phyloP scores from a whole-genome alignment of 2,113 vertebrate species.

The Otolemur garnettii region DNA sequence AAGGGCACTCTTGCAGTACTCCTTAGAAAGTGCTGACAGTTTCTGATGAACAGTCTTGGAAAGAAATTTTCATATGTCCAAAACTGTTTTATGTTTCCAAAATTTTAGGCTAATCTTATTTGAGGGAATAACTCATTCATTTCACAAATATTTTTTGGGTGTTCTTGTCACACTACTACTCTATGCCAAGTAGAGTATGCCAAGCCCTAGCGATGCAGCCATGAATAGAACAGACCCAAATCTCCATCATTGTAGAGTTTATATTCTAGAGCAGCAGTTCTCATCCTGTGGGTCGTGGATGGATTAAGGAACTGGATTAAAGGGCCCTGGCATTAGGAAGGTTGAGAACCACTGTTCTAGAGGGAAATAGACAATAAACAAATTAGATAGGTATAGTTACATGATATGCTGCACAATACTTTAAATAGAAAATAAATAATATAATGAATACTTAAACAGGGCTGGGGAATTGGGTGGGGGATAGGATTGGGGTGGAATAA shows the following conservation, averaged over 20 bases:
- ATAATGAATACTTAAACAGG: conserved; percentile 4
- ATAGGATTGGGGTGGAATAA: neutral
- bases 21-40: neutral
- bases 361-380: neutral
- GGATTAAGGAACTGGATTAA: too few relatives aligned
- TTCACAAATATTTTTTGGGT: neutral
- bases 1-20: neutral
- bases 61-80: conserved; percentile 1
- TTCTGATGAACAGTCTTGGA: neutral
- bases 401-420: neutral
- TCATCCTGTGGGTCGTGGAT: too few relatives aligned
- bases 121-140: neutral
- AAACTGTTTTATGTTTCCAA: conserved; percentile 33
- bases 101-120: neutral
- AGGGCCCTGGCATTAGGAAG: too few relatives aligned
- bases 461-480: neutral
- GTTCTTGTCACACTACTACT: neutral
- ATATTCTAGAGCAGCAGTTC: neutral
- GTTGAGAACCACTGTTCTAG: neutral
- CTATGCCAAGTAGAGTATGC: neutral
- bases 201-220: neutral
- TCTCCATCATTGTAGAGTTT: neutral
- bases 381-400: neutral
- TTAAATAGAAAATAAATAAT: neutral
- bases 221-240: conserved; percentile 28